phyloP scores from a whole-genome alignment of 2,888 invertebrate genomes.

The Polia nebulosa region DNA sequence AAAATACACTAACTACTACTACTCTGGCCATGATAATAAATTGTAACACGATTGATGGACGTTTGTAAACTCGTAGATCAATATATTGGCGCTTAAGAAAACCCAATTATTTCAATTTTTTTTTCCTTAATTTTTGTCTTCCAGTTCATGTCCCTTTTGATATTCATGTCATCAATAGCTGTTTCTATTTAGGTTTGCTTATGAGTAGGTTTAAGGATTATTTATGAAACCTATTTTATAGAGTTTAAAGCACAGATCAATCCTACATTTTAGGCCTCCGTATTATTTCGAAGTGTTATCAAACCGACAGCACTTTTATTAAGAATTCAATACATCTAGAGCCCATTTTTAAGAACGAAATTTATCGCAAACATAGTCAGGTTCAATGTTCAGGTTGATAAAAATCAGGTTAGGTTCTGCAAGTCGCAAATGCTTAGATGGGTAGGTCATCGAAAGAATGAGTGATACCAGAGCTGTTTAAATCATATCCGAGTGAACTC shows the following conservation, averaged over 20 bases:
- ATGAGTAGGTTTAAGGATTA: not conserved
- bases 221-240: not conserved
- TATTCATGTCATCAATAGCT: not conserved
- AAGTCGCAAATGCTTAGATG: too few species aligned
- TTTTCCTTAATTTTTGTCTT: not conserved
- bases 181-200: not conserved
- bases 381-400: too few species aligned
- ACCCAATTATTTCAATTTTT: not conserved
- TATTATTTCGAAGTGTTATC: too few species aligned
- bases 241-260: not conserved
- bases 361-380: too few species aligned
- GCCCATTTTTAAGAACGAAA: too few species aligned
- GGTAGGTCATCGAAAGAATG: too few species aligned
- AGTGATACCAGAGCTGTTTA: too few species aligned
- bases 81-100: not conserved
- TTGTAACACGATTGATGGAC: not conserved
- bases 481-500: too few species aligned
- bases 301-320: too few species aligned
- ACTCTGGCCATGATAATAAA: not conserved
- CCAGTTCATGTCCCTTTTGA: not conserved
- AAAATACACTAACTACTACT: not conserved
- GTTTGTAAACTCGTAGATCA: not conserved
- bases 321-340: too few species aligned
- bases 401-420: too few species aligned
- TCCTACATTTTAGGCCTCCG: not conserved